phyloP scores from a whole-genome alignment of 2,113 vertebrate species.

The Oxyura jamaicensis region DNA sequence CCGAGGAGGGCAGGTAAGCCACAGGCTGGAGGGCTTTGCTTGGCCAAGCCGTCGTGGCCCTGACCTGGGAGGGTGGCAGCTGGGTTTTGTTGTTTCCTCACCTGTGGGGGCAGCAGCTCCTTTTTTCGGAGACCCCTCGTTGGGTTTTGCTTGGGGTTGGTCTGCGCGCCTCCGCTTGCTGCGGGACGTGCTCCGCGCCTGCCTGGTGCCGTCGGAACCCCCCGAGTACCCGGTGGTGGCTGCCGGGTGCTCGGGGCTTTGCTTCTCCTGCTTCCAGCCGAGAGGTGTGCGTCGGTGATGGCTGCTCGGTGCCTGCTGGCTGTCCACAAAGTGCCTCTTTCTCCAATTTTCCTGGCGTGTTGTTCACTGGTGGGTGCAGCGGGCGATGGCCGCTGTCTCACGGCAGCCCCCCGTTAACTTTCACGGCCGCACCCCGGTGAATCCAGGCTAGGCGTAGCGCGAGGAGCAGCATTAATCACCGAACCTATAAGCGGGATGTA shows the following conservation, averaged over 20 bases:
- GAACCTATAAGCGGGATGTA: slow-evolving; percentile 2
- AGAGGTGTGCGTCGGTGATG: background rate
- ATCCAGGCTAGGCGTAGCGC: background rate
- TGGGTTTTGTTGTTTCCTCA: background rate
- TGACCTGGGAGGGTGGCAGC: background rate
- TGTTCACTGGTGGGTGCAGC: background rate
- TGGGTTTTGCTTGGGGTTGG: background rate
- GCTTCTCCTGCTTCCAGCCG: rapidly evolving
- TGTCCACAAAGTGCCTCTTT: background rate
- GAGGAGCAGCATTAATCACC: slow-evolving; percentile 4
- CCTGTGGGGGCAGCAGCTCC: background rate
- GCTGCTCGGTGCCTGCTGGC: background rate
- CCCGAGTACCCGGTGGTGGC: rapidly evolving
- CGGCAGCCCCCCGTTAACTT: background rate
- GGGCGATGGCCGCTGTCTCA: background rate
- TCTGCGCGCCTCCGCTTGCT: background rate
- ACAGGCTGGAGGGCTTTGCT: background rate
- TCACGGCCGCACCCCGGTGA: rapidly evolving
- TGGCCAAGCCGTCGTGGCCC: background rate
- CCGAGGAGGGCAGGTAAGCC: background rate
- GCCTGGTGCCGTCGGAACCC: background rate
- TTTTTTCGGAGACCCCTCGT: background rate
- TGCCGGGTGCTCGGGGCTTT: background rate
- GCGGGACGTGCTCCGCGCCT: background rate
- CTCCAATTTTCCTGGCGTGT: background rate